Evolutionary conservation across 2,888 invertebrate genomes (phyloP), one percentile per base, ranked within the genome.

Genomic region (Erebia aethiops): DNA sequence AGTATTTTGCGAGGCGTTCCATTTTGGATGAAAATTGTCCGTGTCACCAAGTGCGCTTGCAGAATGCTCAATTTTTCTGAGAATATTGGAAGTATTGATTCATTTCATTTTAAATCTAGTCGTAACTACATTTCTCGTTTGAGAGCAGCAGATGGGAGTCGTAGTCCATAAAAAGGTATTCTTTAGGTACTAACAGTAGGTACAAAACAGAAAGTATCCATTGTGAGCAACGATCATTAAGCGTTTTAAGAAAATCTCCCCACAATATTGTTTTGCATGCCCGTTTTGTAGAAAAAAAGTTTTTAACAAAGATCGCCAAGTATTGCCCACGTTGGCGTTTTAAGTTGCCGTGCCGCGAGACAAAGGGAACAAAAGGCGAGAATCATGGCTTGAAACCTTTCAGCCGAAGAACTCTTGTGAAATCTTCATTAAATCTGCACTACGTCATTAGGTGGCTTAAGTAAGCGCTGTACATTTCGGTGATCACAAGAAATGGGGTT

Each of bases 311-410:
- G 68, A 68, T 68, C 58, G 54, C 62, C 65, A 63, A 70, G 72
- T 69, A 65, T 71, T 73, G 74, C 64, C 69, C 69, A 74, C 71
- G 74, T 73, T 69, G 71, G 71, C 71, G 64, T 72, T 75, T 68
- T 71, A 66, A 75, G 75, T 65, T 71, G 70, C 67, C 71, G 71
- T 70, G 71, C 66, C 69, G 58, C 75, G 76, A 83, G 79, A 87
- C 85, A 87, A 87, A 86, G 83, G 80, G 79, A 82, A 87, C 86
- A 86, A 87, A 85, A 84, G 82, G 79, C 82, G 79, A 73, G 79
- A 83, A 85, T 86, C 84, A 87, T 84, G 81, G 82, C 80, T 82
- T 82, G 79, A 82, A 84, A 81, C 81, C 81, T 84, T 84, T 82
- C 82, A 78, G 77, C 74, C 77, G 78, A 73, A 77, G 82, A 82